Conservation (phyloP, 2,888 invertebrate species). For the Trimorus sp. region DNA sequence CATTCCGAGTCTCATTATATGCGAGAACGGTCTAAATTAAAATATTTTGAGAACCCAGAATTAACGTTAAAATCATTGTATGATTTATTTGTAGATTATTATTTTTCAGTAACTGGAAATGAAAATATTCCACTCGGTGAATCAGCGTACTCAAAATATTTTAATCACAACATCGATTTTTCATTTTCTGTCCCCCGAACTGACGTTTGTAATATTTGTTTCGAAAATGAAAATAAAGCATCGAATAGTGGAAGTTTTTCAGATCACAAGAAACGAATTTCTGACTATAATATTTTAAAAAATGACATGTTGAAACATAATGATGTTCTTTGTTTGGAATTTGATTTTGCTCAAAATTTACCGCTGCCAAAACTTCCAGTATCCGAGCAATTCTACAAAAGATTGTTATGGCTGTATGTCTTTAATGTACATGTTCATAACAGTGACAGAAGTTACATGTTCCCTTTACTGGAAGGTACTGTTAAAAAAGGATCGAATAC, state of each 20-base stretch:
- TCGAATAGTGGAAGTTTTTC: background rate
- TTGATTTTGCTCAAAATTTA: slow-evolving; percentile 54
- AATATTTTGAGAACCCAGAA: slow-evolving; percentile 27
- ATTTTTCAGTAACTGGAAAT: slow-evolving; percentile 4
- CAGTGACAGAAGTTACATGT: slow-evolving; percentile 51
- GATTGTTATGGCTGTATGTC: slow-evolving; percentile 47
- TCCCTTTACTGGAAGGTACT: slow-evolving; percentile 42
- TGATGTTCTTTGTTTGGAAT: slow-evolving; percentile 31
- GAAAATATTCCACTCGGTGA: background rate
- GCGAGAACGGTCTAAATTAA: slow-evolving; percentile 15
- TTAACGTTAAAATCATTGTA: slow-evolving; percentile 25
- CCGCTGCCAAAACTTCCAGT: slow-evolving; percentile 37
- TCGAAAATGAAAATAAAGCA: slow-evolving; percentile 10
- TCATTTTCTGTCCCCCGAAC: slow-evolving; percentile 25
- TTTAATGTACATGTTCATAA: slow-evolving; percentile 52
- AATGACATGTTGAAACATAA: slow-evolving; percentile 14
- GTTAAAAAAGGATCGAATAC: slow-evolving; percentile 46
- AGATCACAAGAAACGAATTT: no score
- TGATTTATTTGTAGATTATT: slow-evolving; percentile 28
- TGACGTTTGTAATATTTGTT: slow-evolving; percentile 37
- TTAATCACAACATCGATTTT: slow-evolving; percentile 27
- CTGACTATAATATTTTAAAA: slow-evolving; percentile 4
- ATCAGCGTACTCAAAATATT: slow-evolving; percentile 25
- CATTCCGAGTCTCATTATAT: slow-evolving; percentile 37
- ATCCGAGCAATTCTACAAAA: slow-evolving; percentile 31